A percentile compares a stretch with the other conserved stretches of the same genome.
These are phyloP conservation scores for Aleiodes leptofemur DNA, from an alignment of 2,888 invertebrate species.

Conservation along the genomic window DNA sequence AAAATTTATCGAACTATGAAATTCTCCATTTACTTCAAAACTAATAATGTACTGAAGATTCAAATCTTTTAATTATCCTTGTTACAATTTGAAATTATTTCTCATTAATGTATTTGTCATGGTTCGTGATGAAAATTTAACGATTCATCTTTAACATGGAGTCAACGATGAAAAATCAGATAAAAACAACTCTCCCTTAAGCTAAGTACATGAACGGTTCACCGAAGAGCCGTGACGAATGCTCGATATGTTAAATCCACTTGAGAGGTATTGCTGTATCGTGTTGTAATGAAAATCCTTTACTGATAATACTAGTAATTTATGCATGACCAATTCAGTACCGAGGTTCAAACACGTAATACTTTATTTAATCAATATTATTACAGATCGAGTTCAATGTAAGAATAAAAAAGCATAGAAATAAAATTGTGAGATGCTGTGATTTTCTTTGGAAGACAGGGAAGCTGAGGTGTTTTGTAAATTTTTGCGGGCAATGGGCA, in stretches of 20 bases:
- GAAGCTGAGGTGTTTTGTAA: too few relatives aligned
- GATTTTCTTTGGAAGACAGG: too few relatives aligned
- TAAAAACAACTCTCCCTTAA: not conserved
- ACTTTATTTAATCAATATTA: constrained; percentile 5
- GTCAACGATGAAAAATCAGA: constrained; percentile 1
- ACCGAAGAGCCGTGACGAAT: constrained; percentile 35
- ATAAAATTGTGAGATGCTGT: not conserved
- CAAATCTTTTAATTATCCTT: constrained; percentile 12
- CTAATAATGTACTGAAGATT: too few relatives aligned
- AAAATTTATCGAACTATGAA: too few relatives aligned
- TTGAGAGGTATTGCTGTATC: constrained; percentile 1
- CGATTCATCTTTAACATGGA: constrained; percentile 22
- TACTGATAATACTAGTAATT: constrained; percentile 19
- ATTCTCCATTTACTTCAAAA: too few relatives aligned
- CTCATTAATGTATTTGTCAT: constrained; percentile 7
- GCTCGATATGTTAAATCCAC: constrained; percentile 29
- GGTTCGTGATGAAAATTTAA: not conserved
- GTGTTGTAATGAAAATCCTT: not conserved
- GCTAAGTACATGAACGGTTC: constrained; percentile 8
- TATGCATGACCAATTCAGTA: constrained; percentile 23
- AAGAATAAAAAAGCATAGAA: not conserved
- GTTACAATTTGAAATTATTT: not conserved
- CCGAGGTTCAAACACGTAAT: constrained; percentile 8
- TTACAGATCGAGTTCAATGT: constrained; percentile 7
- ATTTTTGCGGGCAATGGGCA: too few relatives aligned